Base-by-base conservation (phyloP, 2,888 invertebrate species). In the Cerastis rubricosa region DNA sequence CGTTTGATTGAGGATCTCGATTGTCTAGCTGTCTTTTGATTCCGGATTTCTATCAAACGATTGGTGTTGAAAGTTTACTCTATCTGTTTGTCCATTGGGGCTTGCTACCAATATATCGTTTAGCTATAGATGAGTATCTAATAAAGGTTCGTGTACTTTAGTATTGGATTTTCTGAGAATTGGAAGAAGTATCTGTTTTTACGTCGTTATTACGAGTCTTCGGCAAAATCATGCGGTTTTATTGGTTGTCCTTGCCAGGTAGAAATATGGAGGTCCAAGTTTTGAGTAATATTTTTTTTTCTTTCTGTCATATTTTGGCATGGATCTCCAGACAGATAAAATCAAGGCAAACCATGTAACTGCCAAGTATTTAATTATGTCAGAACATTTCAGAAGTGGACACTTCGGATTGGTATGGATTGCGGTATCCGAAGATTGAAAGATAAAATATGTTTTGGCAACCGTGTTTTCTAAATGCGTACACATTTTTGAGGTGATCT, bases 1-100 rank as follows among this genome's bases (percentile, higher is more conserved):
- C 73, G 77, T 89, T 90, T 94, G 94, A 95, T 95, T 95, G 94
- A 94, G 94, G 91, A 93, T 91, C 92, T 91, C 90, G 91, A 93
- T 92, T 93, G 92, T 92, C 92, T 92, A 89, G 92, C 88, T 84
- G 86, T 88, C 88, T 91, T 90, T 93, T 92, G 93, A 94, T 94
- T 93, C 92, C 90, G 94, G 91, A 93, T 92, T 93, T 90, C 91
- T 91, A 93, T 94, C 92, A 92, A 93, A 92, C 92, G 93, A 93
- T 93, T 94, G 93, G 94, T 91, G 91, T 93, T 92, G 89, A 88
- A 89, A 92, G 93, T 94, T 94, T 93, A 90, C 91, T 92, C 89
- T 90, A 89, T 77, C 83, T 92, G 91, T 92, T 92, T 92, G 91
- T 90, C 85, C 88, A 88, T 85, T 85, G 89, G 87, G 86, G 88